phyloP scores from a whole-genome alignment of 2,113 vertebrate genomes.

The Misgurnus anguillicaudatus region DNA sequence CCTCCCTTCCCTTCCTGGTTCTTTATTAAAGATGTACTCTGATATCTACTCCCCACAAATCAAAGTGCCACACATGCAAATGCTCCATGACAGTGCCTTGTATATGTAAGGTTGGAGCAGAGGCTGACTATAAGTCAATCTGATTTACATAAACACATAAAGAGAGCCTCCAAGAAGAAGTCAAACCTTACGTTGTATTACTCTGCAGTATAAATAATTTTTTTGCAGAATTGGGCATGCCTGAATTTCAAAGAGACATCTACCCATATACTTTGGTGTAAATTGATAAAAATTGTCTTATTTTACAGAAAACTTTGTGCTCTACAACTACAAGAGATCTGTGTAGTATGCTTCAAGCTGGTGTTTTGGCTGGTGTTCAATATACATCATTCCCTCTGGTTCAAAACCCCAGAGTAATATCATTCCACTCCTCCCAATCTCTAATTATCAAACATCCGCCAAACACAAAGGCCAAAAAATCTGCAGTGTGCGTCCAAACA shows the following conservation, averaged over 20 bases:
- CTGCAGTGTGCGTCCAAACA: conserved; percentile 43
- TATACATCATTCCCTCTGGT: conserved; percentile 24
- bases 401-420: conserved; percentile 45
- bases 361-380: conserved; percentile 51
- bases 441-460: conserved; percentile 52
- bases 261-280: too few species aligned
- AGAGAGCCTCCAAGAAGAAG: conserved; percentile 42
- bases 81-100: not conserved
- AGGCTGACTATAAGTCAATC: conserved; percentile 14
- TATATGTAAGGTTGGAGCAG: not conserved
- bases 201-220: too few species aligned
- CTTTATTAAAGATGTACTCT: conserved; percentile 4
- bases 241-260: too few species aligned
- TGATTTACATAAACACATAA: conserved; percentile 45
- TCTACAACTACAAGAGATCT: too few species aligned
- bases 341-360: too few species aligned
- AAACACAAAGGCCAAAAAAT: conserved; percentile 38
- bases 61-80: not conserved
- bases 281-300: too few species aligned
- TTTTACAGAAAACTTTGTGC: too few species aligned
- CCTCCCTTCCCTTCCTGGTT: not conserved
- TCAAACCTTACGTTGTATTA: conserved; percentile 41
- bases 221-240: too few species aligned
- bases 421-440: conserved; percentile 43
- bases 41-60: conserved; percentile 9